These are phyloP conservation scores for Malaclemys terrapin DNA, from an alignment of 2,113 vertebrate genomes.

Conservation along the genomic window DNA sequence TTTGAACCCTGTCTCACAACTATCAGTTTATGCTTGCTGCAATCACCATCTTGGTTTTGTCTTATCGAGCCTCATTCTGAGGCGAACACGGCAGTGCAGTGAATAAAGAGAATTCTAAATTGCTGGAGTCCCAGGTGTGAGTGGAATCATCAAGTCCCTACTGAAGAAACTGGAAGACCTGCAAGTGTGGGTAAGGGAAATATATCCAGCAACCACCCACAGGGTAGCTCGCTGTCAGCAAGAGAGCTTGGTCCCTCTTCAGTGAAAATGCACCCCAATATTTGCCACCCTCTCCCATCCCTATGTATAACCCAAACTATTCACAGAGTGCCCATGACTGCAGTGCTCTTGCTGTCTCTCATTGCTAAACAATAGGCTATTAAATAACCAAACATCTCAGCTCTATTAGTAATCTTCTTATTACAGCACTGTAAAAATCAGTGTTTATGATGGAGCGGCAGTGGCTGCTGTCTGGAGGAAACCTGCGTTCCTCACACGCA, in stretches of 20 bases:
- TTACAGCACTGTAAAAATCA: constrained; percentile 21
- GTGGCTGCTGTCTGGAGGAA: constrained; percentile 45
- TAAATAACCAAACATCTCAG: constrained; percentile 40
- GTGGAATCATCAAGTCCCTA: neutral
- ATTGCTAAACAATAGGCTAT: neutral
- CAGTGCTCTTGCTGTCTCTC: neutral
- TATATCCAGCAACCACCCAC: neutral
- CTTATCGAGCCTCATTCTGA: neutral
- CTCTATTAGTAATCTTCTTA: constrained; percentile 38
- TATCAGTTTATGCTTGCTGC: neutral
- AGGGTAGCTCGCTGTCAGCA: neutral
- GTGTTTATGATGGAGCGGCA: neutral
- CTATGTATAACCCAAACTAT: neutral
- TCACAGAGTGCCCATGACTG: neutral
- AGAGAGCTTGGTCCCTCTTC: neutral
- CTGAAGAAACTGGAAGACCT: neutral
- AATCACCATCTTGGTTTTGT: neutral
- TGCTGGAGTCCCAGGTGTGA: neutral
- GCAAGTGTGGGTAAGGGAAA: neutral
- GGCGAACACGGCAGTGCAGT: neutral
- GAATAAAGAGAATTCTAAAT: neutral
- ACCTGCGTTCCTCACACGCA: constrained; percentile 19
- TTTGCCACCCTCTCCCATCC: neutral
- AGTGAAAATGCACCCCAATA: neutral
- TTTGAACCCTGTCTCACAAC: neutral